Evolutionary conservation across 2,797 vertebrate genomes (phyloP), one percentile per base, ranked within the genome.

Genomic region (Gorsachius magnificus): DNA sequence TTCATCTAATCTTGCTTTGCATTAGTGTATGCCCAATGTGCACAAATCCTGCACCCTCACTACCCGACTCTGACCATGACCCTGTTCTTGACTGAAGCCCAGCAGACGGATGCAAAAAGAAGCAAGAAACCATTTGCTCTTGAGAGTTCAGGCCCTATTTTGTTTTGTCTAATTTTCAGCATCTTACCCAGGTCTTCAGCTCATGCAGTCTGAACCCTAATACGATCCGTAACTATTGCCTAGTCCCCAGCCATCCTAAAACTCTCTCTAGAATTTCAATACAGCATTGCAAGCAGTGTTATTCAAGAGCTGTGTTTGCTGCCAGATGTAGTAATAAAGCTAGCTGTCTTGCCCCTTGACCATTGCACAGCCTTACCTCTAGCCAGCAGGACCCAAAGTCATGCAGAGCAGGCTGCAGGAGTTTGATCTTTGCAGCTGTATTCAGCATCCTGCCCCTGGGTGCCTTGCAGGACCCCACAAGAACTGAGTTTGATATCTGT

Each of bases 221-320:
- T 50, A n/a, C 7, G 14, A 16, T 72, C 29, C 1, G 2, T 69
- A 60, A 74, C 36, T 80, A 10, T 38, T 78, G 41, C 4, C 45
- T 66, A 18, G 5, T 58, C 31, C 35, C 3, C 31, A 38, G 45
- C 6, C 4, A 18, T 60, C 25, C 35, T 84, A n/a, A 87, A 80
- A 69, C 29, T 72, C 15, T 63, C 18, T 69, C 14, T 38, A 15
- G 31, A 71, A 65, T 91, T 95, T 61, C 64, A 50, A 3, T 38
- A 14, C 46, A 79, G 26, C 26, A 12, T 51, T 74, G 61, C 26
- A 65, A 60, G 61, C 29, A 9, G 25, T 51, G n/a, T 45, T 13
- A 50, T 65, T 50, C 58, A 48, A 16, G 29, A 56, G 20, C 61
- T 6, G 3, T 4, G 33, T 64, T 87, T 0, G 0, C 35, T 95